Base-by-base conservation (phyloP, 2,113 vertebrate genomes). In the Cynocephalus volans region DNA sequence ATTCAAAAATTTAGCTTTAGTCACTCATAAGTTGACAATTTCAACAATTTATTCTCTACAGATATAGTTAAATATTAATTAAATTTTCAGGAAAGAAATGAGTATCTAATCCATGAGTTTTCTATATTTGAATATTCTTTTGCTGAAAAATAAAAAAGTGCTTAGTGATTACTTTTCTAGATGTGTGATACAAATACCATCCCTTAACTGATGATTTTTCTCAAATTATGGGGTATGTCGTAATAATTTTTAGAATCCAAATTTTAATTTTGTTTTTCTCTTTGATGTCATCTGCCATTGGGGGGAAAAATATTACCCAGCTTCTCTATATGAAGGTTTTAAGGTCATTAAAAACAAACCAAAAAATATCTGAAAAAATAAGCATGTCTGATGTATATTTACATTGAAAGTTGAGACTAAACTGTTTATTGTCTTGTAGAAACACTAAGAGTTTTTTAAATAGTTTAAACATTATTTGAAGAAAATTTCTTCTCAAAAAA, bases 361-460 rank as follows among this genome's bases (percentile, higher is more conserved):
- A 41, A 48, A 60, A 96, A 58, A 50, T 21, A 26, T 90, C 24
- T 60, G 41, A 81, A 54, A 54, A 95, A 92, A 24, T 54, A 93
- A 83, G 0, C 5, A 70, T 60, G 8, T 60, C 13, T 67, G 1
- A 9, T 87, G 2, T 72, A 28, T 1, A 77, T 81, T 95, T 76
- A 62, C 64, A 41, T 31, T n/a, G 52, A 90, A 76, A n/a, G 8
- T 84, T 69, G 18, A 1, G 2, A 26, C 5, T 5, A 70, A 92
- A 31, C 21, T 62, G 4, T 13, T 62, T 60, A 33, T 72, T 64
- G 21, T 86, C 79, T 67, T 90, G 21, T 21, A 82, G 24, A 58
- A 91, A 91, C 1, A 58, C 6, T 21, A 80, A n/a, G 33, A 89
- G 0, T 17, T 92, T 69, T 4, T 75, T 69, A 1, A 41, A 41